Conservation (phyloP, 2,797 vertebrate genomes). For the Takifugu ocellatus region DNA sequence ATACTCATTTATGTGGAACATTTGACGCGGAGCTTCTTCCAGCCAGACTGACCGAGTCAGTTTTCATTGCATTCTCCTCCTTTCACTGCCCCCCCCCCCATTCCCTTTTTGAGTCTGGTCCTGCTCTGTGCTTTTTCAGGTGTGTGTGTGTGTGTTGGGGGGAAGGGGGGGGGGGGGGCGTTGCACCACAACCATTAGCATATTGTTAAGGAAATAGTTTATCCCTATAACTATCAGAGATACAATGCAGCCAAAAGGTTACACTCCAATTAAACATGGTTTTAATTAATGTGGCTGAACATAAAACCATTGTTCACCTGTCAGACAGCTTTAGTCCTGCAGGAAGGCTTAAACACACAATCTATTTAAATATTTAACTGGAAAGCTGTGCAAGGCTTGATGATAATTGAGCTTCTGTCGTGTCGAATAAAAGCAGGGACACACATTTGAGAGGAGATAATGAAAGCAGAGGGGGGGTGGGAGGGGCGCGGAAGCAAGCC, state of each 20-base stretch:
- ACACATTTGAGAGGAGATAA: not conserved
- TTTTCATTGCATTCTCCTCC: too few species aligned
- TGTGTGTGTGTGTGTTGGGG: too few species aligned
- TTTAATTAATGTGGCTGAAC: slow-evolving; percentile 42
- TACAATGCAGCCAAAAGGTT: slow-evolving; percentile 25
- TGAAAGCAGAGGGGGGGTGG: not conserved
- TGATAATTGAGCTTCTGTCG: slow-evolving; percentile 8
- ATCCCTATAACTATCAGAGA: slow-evolving; percentile 22
- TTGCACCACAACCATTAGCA: too few species aligned
- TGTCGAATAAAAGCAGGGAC: slow-evolving; percentile 5
- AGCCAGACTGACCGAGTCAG: too few species aligned
- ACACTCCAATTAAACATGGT: slow-evolving; percentile 38
- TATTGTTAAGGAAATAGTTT: too few species aligned
- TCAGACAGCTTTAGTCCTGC: slow-evolving; percentile 3
- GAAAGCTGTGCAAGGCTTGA: slow-evolving; percentile 7
- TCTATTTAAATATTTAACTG: slow-evolving; percentile 3
- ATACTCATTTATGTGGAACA: too few species aligned
- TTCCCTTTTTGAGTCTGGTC: too few species aligned
- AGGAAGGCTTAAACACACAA: slow-evolving; percentile 4
- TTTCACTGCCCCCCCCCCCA: too few species aligned
- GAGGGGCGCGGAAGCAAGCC: not conserved
- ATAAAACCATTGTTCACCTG: slow-evolving; percentile 27
- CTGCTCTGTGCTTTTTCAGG: too few species aligned
- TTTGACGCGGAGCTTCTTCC: too few species aligned
- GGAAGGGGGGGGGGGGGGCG: too few species aligned